phyloP scores from a whole-genome alignment of 1,140 invertebrate genomes.

The Platyura marginata region DNA sequence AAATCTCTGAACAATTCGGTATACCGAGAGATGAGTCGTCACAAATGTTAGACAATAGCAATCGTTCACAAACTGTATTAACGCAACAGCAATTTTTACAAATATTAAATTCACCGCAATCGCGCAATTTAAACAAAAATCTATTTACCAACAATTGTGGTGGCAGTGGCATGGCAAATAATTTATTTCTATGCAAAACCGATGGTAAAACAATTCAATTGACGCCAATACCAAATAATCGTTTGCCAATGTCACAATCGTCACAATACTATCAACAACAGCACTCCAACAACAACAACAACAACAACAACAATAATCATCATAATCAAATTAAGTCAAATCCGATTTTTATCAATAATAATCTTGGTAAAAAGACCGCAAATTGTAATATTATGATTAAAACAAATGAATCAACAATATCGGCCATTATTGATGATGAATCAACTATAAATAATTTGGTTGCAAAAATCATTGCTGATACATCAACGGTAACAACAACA shows the following conservation, averaged over 20 bases:
- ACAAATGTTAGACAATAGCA: too few relatives aligned
- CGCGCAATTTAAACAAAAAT: not conserved
- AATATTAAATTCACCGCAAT: not conserved
- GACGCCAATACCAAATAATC: constrained; percentile 29
- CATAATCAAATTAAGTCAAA: too few relatives aligned
- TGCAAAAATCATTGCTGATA: constrained; percentile 14
- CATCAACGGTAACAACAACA: constrained; percentile 6
- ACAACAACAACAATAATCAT: too few relatives aligned
- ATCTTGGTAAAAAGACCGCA: not conserved
- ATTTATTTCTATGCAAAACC: constrained; percentile 34
- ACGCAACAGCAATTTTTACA: not conserved
- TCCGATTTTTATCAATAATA: not conserved
- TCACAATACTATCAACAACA: not conserved
- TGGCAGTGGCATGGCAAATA: not conserved
- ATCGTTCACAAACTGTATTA: too few relatives aligned
- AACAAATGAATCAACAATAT: constrained; percentile 1
- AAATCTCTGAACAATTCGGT: not conserved
- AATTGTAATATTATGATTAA: not conserved
- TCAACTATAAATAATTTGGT: constrained; percentile 24
- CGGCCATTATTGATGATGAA: constrained; percentile 7
- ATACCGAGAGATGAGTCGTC: too few relatives aligned
- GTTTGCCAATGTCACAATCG: constrained; percentile 9
- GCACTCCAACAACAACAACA: too few relatives aligned
- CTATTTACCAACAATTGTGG: not conserved
- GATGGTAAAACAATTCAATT: constrained; percentile 32